phyloP scores from a whole-genome alignment of 2,888 invertebrate species.

The Spodoptera littoralis region DNA sequence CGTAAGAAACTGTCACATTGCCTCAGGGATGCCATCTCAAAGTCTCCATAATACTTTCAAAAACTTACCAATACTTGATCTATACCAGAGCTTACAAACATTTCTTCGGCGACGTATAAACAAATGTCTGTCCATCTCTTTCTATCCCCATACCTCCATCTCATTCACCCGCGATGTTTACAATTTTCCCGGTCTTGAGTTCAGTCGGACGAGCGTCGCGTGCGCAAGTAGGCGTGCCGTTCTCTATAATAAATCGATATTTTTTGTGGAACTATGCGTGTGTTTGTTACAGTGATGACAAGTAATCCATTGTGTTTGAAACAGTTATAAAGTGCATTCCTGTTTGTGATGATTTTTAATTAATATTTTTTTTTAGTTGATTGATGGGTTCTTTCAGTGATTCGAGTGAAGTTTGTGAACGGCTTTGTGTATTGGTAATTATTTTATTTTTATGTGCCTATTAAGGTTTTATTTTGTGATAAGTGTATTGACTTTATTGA shows the following conservation, averaged over 20 bases:
- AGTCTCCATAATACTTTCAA: neutral
- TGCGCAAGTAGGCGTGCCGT: conserved; percentile 69
- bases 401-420: conserved; percentile 17
- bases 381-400: conserved; percentile 62
- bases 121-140: conserved; percentile 66
- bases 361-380: conserved; percentile 55
- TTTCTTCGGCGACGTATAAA: conserved; percentile 57
- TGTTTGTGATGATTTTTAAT: conserved; percentile 45
- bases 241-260: conserved; percentile 57
- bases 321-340: conserved; percentile 58
- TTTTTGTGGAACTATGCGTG: conserved; percentile 44
- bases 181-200: conserved; percentile 70
- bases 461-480: neutral
- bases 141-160: conserved; percentile 62
- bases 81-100: conserved; percentile 63
- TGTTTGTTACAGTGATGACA: conserved; percentile 54
- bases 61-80: conserved; percentile 46
- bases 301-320: conserved; percentile 47
- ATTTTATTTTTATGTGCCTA: neutral
- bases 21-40: conserved; percentile 26
- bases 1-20: neutral
- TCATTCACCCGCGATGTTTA: conserved; percentile 73
- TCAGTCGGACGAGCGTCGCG: conserved; percentile 69
- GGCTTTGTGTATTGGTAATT: conserved; percentile 27
- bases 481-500: neutral